phyloP scores from a whole-genome alignment of 2,888 invertebrate species.

The Candidula unifasciata region DNA sequence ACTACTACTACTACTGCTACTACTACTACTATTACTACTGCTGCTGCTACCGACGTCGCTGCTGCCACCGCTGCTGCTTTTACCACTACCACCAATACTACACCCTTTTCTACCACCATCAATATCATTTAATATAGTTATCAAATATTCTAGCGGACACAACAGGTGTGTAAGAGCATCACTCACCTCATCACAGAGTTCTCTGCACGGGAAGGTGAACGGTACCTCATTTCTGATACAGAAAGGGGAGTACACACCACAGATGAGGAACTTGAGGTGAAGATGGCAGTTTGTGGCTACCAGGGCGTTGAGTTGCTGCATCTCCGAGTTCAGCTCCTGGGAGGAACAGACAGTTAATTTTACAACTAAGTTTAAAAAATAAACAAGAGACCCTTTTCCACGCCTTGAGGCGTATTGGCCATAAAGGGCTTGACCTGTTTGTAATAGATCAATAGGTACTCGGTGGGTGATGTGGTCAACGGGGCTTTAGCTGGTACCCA shows the following conservation, averaged over 20 bases:
- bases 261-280: conserved; percentile 44
- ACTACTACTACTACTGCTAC: conserved; percentile 22
- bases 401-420: too few relatives aligned
- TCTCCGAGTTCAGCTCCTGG: conserved; percentile 40
- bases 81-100: too few relatives aligned
- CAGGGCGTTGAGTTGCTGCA: conserved; percentile 30
- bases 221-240: conserved; percentile 40
- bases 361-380: background rate
- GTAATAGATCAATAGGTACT: too few relatives aligned
- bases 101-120: background rate
- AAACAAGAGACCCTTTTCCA: too few relatives aligned
- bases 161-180: too few relatives aligned
- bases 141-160: background rate
- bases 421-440: too few relatives aligned
- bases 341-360: background rate
- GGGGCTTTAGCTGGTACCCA: too few relatives aligned
- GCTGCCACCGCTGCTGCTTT: too few relatives aligned
- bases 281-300: conserved; percentile 40
- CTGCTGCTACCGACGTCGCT: too few relatives aligned
- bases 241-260: conserved; percentile 50
- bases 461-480: too few relatives aligned
- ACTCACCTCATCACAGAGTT: conserved; percentile 61
- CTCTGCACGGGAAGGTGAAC: conserved; percentile 53
- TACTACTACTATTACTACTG: conserved; percentile 3
- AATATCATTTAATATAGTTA: background rate